Conservation (phyloP, 2,888 invertebrate species). For the Encarsia formosa region DNA sequence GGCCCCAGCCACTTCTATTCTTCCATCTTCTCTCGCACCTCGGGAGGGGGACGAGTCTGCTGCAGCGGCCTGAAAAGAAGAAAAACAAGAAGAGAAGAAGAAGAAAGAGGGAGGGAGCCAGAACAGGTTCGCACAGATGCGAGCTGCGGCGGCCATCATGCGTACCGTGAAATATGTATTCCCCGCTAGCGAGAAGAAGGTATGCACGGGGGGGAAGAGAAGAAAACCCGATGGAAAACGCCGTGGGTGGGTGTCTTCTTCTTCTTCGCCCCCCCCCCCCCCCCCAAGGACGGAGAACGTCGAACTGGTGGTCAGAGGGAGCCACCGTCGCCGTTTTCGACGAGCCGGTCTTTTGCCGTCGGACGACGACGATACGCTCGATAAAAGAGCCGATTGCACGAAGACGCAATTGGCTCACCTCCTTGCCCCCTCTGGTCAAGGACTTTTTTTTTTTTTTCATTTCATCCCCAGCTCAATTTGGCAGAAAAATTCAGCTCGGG, state of each 20-base stretch:
- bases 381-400: too few relatives aligned
- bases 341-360: too few relatives aligned
- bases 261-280: too few relatives aligned
- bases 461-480: too few relatives aligned
- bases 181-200: slow-evolving; percentile 27
- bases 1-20: slow-evolving; percentile 16
- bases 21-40: slow-evolving; percentile 5
- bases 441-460: too few relatives aligned
- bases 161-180: slow-evolving; percentile 52
- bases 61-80: neutral
- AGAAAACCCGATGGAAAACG: slow-evolving; percentile 18
- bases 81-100: slow-evolving; percentile 25
- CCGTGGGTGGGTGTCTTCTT: slow-evolving; percentile 27
- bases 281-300: too few relatives aligned
- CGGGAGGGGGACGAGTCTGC: neutral
- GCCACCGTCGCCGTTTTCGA: too few relatives aligned
- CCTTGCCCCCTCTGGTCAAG: too few relatives aligned
- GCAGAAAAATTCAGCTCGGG: too few relatives aligned
- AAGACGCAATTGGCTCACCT: too few relatives aligned
- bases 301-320: too few relatives aligned
- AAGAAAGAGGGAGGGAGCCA: slow-evolving; percentile 28
- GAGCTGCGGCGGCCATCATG: slow-evolving; percentile 52
- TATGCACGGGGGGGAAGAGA: slow-evolving; percentile 29
- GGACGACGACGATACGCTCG: too few relatives aligned
- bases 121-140: slow-evolving; percentile 50